Evolutionary conservation across 2,113 vertebrate genomes (phyloP), one percentile per base, ranked within the genome.

Genomic region (Pyxicephalus adspersus): DNA sequence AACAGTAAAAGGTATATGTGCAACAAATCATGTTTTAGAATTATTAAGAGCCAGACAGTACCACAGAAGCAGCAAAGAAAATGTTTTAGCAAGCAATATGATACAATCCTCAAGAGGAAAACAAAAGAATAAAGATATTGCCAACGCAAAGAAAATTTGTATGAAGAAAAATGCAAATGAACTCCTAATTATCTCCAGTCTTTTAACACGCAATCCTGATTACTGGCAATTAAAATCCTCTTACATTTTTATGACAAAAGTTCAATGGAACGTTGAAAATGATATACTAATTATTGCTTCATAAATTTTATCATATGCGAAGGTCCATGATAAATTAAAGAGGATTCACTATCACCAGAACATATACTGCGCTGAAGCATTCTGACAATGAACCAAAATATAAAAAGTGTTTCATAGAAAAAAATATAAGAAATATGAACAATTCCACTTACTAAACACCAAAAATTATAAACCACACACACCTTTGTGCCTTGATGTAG

Each of bases 171-270:
- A 96, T 95, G 93, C 92, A 95, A 96, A 97, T 94, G 85, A 87
- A 87, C 91, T 85, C 83, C 88, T 96, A 96, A 98, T 98, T 97
- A 95, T 92, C 92, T 89, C 77, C 89, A 90, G 92, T 89, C 94
- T 95, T 94, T 94, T 92, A 93, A 87, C 90, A 91, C 85, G 91
- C 92, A 91, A 91, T 92, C 84, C 89, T 95, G 95, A 96, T 96
- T 96, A 96, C 94, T 88, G 86, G 91, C 93, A 95, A 98, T 97
- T 97, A 98, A 94, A 95, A 91, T 91, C 91, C 89, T 90, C 90
- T 94, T 95, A 95, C 94, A 95, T 95, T 90, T 78, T 94, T 91
- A 92, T 89, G 86, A 92, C 89, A 95, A 94, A 94, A 94, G 87
- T 91, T 93, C 89, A 93, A 67, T 89, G 91, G 91, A 90, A 93